phyloP scores from a whole-genome alignment of 2,113 vertebrate species.

The Genyomyrus donnyi region DNA sequence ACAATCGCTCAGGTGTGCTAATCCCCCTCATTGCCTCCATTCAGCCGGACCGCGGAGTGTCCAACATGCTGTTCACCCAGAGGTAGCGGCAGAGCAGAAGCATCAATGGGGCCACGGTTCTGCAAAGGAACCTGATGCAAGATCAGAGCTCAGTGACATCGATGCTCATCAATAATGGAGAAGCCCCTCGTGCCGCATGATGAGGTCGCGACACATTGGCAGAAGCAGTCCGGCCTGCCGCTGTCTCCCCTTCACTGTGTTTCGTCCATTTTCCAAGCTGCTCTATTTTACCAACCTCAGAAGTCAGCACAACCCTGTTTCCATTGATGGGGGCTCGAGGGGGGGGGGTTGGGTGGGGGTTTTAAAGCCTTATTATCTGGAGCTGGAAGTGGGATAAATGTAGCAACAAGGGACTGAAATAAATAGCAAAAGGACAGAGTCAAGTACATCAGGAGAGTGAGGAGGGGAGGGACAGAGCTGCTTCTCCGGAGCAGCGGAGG shows the following conservation, averaged over 20 bases:
- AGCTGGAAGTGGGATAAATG: slow-evolving; percentile 7
- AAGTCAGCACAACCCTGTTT: not conserved
- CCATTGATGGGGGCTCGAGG: no score
- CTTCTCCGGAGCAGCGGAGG: not conserved
- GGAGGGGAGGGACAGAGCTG: not conserved
- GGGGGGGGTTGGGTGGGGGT: not conserved
- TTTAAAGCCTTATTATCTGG: not conserved
- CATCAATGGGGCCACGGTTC: not conserved
- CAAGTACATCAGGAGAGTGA: not conserved
- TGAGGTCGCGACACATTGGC: not conserved
- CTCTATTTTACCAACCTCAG: not conserved
- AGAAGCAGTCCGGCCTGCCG: not conserved
- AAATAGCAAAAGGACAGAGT: not conserved
- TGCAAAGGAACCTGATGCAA: slow-evolving; percentile 1
- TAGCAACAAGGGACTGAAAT: not conserved
- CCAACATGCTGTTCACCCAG: not conserved
- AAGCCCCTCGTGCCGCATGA: not conserved
- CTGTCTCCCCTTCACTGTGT: not conserved
- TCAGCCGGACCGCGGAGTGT: not conserved
- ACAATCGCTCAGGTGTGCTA: slow-evolving; percentile 3
- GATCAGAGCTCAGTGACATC: slow-evolving; percentile 19
- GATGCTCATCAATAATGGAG: slow-evolving; percentile 17
- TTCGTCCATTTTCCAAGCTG: not conserved
- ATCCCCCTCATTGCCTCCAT: not conserved
- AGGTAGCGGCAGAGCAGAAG: not conserved